Base-by-base conservation (phyloP, 2,888 invertebrate genomes). In the Lobophora halterata region DNA sequence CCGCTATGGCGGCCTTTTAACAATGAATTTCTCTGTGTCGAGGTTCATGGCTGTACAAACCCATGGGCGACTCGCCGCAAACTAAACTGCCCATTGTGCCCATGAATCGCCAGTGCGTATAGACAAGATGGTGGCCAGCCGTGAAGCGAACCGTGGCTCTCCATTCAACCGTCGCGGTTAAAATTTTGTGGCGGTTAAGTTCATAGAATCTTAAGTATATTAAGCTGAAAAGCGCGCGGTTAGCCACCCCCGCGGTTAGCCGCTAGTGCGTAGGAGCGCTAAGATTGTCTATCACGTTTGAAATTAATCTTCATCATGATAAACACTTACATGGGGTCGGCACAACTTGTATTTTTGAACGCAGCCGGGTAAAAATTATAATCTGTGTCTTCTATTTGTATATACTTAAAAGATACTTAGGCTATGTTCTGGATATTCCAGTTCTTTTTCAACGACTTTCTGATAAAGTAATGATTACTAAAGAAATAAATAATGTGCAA, bases 101-200 rank as follows among this genome's bases (percentile, higher is more conserved):
- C n/a, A n/a, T n/a, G n/a, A n/a, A 35, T 28, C 44, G 44, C 35
- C 35, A 45, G 39, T 45, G 43, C 38, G 43, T 44, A 44, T 34
- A 44, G 10, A 38, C 30, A 38, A 34, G 34, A 44, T 44, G 44
- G 38, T 34, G 38, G 43, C 43, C 20, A 35, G 42, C 33, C 37
- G 37, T 33, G 29, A 29, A 30, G 33, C 37, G 37, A 34, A 34
- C 41, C 46, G 46, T 38, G 16, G 17, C 38, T 7, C 36, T 43
- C 36, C 42, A 43, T 42, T 47, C 47, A 40, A 46, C 46, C 42
- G 36, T 42, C 31, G 44, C 37, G 45, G 32, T 39, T 40, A 29
- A 46, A 33, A 47, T 35, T 43, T 40, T 32, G 33, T 40, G 43
- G 47, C 43, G 41, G 41, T 46, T 38, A 17, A 32, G 42, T 47